These are phyloP conservation scores for Eucidaris tribuloides DNA, from an alignment of 35 echinoderm and acorn worm species.

Conservation along the genomic window DNA sequence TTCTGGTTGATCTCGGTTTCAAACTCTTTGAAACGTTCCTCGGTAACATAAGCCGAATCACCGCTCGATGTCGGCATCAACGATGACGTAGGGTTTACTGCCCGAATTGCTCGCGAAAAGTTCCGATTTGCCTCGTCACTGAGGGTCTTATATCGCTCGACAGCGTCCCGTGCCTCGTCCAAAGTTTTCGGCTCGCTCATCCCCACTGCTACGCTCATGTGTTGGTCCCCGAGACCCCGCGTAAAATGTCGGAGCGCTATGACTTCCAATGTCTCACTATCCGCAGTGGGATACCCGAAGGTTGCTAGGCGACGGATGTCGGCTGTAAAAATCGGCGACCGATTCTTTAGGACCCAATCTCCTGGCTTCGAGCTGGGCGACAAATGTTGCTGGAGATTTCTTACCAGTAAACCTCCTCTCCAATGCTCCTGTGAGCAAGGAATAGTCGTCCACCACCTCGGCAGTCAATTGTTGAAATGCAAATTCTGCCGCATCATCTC, in stretches of 20 bases:
- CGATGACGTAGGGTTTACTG: no score
- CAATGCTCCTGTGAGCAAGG: slow-evolving; percentile 1
- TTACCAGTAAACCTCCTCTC: slow-evolving; percentile 17
- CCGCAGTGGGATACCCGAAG: slow-evolving; percentile 37
- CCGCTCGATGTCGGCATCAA: no score
- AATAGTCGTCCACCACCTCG: neutral
- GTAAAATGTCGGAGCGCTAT: slow-evolving; percentile 37
- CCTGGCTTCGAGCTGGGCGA: slow-evolving; percentile 7
- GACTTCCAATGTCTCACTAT: slow-evolving; percentile 7
- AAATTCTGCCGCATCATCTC: slow-evolving; percentile 33
- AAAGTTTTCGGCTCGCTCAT: slow-evolving; percentile 40
- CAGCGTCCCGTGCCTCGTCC: slow-evolving; percentile 18
- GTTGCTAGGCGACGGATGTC: slow-evolving; percentile 17
- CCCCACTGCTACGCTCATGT: slow-evolving; percentile 23
- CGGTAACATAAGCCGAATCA: no score
- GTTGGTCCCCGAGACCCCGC: slow-evolving; percentile 26
- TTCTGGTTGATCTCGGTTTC: no score
- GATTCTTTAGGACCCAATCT: slow-evolving; percentile 32
- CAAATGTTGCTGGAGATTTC: neutral
- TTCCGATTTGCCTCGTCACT: neutral
- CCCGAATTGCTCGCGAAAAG: no score
- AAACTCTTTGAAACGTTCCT: no score
- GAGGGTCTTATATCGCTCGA: neutral
- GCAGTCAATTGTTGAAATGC: slow-evolving; percentile 21
- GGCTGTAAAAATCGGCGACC: slow-evolving; percentile 22